A percentile compares a stretch with the other conserved stretches of the same genome.
Conservation (phyloP, 2,797 vertebrate genomes). For the Sebastolobus altivelis region DNA sequence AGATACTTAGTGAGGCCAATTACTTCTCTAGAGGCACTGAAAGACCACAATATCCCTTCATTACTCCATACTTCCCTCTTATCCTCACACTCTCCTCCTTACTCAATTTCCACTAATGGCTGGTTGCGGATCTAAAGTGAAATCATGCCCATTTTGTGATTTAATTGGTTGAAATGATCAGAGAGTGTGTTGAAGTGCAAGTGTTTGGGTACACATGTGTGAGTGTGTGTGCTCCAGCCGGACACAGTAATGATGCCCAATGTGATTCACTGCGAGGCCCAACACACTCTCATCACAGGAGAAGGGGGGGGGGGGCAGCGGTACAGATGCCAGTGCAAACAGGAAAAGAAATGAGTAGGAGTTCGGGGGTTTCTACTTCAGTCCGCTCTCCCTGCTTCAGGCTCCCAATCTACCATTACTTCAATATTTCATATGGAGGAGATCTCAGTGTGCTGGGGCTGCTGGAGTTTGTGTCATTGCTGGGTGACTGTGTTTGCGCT, state of each 20-base stretch:
- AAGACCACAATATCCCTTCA: conserved; percentile 54
- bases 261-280: conserved; percentile 32
- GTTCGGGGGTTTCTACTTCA: conserved; percentile 46
- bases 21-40: conserved; percentile 53
- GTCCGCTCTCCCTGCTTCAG: conserved; percentile 57
- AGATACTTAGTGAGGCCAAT: conserved; percentile 54
- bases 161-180: conserved; percentile 67
- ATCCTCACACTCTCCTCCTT: conserved; percentile 41
- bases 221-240: not conserved
- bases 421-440: conserved; percentile 83
- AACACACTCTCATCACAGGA: conserved; percentile 19
- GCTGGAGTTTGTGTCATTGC: conserved; percentile 34
- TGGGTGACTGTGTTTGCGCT: conserved; percentile 48
- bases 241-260: conserved; percentile 46
- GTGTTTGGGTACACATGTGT: conserved; percentile 19
- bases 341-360: conserved; percentile 58
- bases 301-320: not conserved
- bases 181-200: conserved; percentile 16
- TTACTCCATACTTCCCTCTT: conserved; percentile 52
- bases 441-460: conserved; percentile 57
- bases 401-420: conserved; percentile 62
- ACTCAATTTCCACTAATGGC: conserved; percentile 63
- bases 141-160: conserved; percentile 63
- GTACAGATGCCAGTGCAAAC: conserved; percentile 42
- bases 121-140: conserved; percentile 56